Evolutionary conservation across 2,797 vertebrate species (phyloP).

Genomic region (Schizothorax lantsangensis): DNA sequence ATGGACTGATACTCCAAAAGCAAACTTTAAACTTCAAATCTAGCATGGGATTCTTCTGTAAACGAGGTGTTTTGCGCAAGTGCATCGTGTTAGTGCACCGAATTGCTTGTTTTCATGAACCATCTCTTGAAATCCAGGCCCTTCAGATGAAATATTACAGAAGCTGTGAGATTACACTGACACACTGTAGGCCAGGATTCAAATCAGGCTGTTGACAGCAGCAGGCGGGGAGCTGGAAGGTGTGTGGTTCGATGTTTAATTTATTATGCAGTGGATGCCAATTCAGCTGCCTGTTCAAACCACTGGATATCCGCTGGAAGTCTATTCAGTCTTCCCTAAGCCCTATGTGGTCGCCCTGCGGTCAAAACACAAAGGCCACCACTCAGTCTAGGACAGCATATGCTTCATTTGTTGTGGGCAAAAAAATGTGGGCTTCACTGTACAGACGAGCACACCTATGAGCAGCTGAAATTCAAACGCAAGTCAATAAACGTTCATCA

Average conservation of each 20-base stretch:
- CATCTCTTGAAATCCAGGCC: neutral
- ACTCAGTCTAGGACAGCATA: constrained; percentile 32
- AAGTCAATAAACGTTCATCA: neutral
- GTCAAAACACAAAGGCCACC: constrained; percentile 46
- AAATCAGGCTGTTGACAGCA: constrained; percentile 40
- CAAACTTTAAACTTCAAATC: neutral
- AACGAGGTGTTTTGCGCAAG: neutral
- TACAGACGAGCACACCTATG: neutral
- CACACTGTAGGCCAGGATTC: neutral
- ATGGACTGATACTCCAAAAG: neutral
- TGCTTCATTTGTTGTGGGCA: constrained; percentile 27
- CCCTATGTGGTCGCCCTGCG: constrained; percentile 54
- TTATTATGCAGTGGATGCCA: constrained; percentile 43
- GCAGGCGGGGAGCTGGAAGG: constrained; percentile 23
- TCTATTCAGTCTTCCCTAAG: constrained; percentile 59
- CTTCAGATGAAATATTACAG: neutral
- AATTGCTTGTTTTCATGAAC: neutral
- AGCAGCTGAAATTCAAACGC: neutral
- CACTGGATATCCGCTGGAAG: constrained; percentile 68
- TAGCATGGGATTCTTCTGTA: neutral
- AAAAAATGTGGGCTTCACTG: constrained; percentile 1
- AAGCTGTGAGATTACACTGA: neutral
- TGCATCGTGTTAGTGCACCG: neutral
- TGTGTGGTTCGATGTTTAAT: constrained; percentile 59
- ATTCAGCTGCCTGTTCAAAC: constrained; percentile 65